Evolutionary conservation across 2,888 invertebrate species (phyloP).

Genomic region (Entomobrya multifasciata): DNA sequence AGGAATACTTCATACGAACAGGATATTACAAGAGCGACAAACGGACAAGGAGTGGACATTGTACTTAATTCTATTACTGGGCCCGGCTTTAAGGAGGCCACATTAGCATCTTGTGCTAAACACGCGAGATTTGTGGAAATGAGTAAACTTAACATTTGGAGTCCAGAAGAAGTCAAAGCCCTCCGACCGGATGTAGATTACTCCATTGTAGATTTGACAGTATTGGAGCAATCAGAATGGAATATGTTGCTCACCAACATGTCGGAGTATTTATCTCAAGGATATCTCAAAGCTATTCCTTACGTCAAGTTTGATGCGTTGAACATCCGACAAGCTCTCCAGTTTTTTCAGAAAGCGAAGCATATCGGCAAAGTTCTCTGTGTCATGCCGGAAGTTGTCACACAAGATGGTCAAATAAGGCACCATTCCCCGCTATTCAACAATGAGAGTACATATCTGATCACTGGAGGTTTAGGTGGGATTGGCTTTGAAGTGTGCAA

Average conservation of each 20-base stretch:
- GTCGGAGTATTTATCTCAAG: background rate
- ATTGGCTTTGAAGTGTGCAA: slow-evolving; percentile 46
- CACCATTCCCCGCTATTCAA: background rate
- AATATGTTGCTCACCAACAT: background rate
- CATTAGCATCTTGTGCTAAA: background rate
- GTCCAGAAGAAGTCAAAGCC: slow-evolving; percentile 8
- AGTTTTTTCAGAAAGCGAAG: slow-evolving; percentile 51
- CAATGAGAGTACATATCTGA: slow-evolving; percentile 2
- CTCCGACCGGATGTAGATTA: slow-evolving; percentile 62
- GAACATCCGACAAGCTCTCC: slow-evolving; percentile 25
- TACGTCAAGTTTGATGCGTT: slow-evolving; percentile 38
- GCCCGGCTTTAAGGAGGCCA: background rate
- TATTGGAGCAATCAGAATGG: slow-evolving; percentile 3
- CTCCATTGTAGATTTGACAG: slow-evolving; percentile 46
- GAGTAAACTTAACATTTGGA: slow-evolving; percentile 46
- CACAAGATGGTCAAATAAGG: background rate
- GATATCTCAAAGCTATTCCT: background rate
- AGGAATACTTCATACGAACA: background rate
- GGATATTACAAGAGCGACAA: background rate
- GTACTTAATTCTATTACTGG: background rate
- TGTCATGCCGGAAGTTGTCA: slow-evolving; percentile 21
- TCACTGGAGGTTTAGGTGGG: slow-evolving; percentile 44
- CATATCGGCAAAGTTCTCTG: slow-evolving; percentile 56
- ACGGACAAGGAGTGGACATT: background rate
- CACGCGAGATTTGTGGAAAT: background rate